These are phyloP conservation scores for Melanotaenia trifasciata DNA, from an alignment of 2,797 vertebrate species.

Conservation along the genomic window DNA sequence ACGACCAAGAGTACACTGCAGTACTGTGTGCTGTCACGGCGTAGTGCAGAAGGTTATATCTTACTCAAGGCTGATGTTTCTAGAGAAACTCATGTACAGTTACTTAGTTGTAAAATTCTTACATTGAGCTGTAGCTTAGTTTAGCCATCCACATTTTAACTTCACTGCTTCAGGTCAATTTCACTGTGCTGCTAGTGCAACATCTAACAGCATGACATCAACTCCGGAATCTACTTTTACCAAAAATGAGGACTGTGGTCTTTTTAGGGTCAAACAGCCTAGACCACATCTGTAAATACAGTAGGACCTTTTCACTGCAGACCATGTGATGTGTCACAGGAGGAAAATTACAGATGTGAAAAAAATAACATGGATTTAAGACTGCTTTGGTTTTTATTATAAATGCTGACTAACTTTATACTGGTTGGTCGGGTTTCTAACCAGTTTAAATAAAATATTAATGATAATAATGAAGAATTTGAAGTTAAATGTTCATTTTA, in stretches of 20 bases:
- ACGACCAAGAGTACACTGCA: neutral
- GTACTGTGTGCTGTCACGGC: neutral
- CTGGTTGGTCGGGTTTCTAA: neutral
- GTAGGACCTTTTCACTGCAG: no score
- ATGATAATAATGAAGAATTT: neutral
- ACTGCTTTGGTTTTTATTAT: neutral
- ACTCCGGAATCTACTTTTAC: slow-evolving; percentile 9
- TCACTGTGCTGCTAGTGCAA: neutral
- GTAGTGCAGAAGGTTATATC: neutral
- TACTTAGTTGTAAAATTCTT: slow-evolving; percentile 3
- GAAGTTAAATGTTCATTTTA: no score
- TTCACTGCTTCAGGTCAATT: neutral
- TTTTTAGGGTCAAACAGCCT: neutral
- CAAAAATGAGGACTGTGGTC: neutral
- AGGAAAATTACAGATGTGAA: no score
- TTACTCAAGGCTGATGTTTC: neutral
- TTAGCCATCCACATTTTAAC: neutral
- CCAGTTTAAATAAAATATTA: neutral
- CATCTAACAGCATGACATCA: neutral
- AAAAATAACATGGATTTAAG: no score
- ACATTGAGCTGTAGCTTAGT: neutral
- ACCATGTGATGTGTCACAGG: no score
- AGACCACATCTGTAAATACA: no score
- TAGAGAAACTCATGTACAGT: neutral
- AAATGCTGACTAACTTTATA: neutral